phyloP scores from a whole-genome alignment of 2,888 invertebrate species.

The Thereva unica region DNA sequence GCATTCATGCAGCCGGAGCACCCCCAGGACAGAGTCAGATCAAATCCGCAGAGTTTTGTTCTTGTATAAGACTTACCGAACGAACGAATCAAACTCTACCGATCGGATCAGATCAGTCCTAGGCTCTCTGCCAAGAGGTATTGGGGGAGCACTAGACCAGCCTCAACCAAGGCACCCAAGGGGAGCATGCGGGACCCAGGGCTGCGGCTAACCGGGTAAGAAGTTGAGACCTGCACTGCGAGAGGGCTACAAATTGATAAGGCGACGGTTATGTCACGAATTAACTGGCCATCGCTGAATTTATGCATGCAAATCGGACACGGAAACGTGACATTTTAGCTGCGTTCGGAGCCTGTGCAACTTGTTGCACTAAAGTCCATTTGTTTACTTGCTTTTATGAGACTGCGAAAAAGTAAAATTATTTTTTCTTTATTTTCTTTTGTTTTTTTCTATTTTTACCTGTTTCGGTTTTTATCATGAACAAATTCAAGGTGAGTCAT shows the following conservation, averaged over 20 bases:
- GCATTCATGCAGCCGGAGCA: neutral
- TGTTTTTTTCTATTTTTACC: too few relatives aligned
- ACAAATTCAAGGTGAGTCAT: too few relatives aligned
- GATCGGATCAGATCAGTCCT: conserved; percentile 22
- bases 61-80: neutral
- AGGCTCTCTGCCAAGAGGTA: neutral
- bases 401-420: neutral
- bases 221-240: conserved; percentile 8
- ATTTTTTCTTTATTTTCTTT: too few relatives aligned
- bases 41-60: conserved; percentile 23
- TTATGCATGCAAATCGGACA: conserved; percentile 41
- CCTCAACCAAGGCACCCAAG: neutral
- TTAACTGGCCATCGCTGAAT: conserved; percentile 41
- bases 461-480: too few relatives aligned
- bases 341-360: conserved; percentile 36
- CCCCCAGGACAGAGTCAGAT: conserved; percentile 2
- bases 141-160: neutral
- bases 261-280: conserved; percentile 41
- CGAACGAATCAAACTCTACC: conserved; percentile 19
- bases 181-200: neutral
- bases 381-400: conserved; percentile 36
- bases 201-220: neutral
- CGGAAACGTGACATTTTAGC: conserved; percentile 40
- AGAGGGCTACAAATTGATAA: conserved; percentile 40
- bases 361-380: conserved; percentile 35